phyloP scores from a whole-genome alignment of 2,113 vertebrate genomes.

The Malurus cyaneus region DNA sequence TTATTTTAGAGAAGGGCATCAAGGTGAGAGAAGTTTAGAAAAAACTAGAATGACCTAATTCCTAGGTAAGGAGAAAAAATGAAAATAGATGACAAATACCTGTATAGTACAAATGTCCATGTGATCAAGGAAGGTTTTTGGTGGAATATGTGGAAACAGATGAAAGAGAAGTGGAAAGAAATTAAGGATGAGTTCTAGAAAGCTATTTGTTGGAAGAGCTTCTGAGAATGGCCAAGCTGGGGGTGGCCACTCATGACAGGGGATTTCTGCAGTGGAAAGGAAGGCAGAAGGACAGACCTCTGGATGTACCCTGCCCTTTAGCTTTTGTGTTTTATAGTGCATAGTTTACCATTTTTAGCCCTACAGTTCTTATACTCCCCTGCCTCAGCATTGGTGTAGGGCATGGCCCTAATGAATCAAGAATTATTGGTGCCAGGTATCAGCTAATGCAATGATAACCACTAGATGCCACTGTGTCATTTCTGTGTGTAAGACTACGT shows the following conservation, averaged over 20 bases:
- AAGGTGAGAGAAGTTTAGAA: not conserved
- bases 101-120: not conserved
- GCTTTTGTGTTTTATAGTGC: not conserved
- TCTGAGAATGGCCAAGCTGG: not conserved
- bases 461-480: conserved; percentile 33
- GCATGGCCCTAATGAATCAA: not conserved
- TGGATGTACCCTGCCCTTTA: not conserved
- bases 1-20: not conserved
- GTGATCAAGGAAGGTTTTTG: not conserved
- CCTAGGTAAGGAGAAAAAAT: not conserved
- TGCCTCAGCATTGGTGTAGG: not conserved
- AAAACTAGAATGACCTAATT: not conserved
- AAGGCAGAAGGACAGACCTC: not conserved
- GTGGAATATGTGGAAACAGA: not conserved
- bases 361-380: not conserved
- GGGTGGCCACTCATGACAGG: not conserved
- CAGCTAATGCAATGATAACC: not conserved
- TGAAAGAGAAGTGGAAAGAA: not conserved
- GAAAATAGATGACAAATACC: not conserved
- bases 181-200: not conserved
- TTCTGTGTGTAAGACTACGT: not conserved
- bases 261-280: not conserved
- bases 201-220: not conserved
- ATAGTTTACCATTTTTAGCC: not conserved
- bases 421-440: not conserved